Evolutionary conservation across 1,140 invertebrate genomes (phyloP).

Genomic region (Aricia agestis): DNA sequence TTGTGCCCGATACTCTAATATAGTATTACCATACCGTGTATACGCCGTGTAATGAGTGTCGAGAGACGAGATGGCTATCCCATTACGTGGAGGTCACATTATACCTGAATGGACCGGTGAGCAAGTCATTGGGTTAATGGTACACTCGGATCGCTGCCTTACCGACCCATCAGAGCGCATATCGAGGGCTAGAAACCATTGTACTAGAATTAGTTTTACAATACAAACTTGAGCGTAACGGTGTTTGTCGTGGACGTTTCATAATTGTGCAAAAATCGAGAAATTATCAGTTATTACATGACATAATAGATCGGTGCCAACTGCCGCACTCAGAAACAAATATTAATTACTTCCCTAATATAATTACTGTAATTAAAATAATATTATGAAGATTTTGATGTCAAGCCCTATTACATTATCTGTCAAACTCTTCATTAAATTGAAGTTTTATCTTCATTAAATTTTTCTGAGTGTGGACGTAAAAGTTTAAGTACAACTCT

Average conservation of each 20-base stretch:
- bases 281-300: too few species aligned
- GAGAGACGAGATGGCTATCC: conserved; percentile 28
- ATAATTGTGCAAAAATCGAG: too few species aligned
- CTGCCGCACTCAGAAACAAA: too few species aligned
- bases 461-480: too few species aligned
- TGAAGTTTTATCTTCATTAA: too few species aligned
- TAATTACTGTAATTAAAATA: too few species aligned
- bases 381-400: too few species aligned
- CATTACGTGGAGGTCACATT: conserved; percentile 38
- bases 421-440: too few species aligned
- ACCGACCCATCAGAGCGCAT: conserved; percentile 41
- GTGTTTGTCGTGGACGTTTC: neutral
- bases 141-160: conserved; percentile 46
- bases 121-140: conserved; percentile 67
- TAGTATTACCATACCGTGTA: conserved; percentile 3
- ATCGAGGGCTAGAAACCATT: conserved; percentile 37
- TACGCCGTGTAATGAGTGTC: neutral
- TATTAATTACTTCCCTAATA: too few species aligned
- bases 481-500: too few species aligned
- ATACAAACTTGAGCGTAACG: conserved; percentile 35
- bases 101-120: conserved; percentile 47
- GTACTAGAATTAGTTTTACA: conserved; percentile 37
- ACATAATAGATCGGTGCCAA: too few species aligned
- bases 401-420: too few species aligned
- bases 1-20: neutral